Percentiles rank a stretch among this genome's conserved stretches.
Conservation (phyloP, 64 coral and sea anemone genomes). For the Montipora cactus region DNA sequence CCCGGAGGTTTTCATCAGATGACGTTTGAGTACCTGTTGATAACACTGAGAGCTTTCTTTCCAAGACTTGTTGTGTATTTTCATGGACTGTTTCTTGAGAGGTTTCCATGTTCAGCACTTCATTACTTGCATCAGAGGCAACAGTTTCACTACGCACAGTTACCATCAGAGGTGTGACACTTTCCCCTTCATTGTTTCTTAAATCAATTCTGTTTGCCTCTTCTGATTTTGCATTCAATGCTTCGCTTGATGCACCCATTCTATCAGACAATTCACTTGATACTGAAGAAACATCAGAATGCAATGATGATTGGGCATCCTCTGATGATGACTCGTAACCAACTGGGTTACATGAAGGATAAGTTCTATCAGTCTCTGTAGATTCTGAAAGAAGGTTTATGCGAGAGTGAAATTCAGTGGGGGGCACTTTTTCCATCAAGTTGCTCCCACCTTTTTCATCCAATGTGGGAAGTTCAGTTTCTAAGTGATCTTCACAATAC, state of each 20-base stretch:
- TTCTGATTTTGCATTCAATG: not conserved
- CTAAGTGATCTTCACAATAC: not conserved
- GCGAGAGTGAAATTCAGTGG: not conserved
- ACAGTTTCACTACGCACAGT: not conserved
- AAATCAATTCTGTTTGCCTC: not conserved
- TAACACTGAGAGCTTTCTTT: not conserved
- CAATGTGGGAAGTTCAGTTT: not conserved
- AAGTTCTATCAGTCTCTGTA: not conserved
- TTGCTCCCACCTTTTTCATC: not conserved
- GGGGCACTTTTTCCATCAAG: not conserved
- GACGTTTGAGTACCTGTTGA: slow-evolving; percentile 52
- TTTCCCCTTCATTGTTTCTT: not conserved
- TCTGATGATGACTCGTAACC: slow-evolving; percentile 13
- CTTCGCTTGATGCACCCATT: not conserved
- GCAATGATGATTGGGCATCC: slow-evolving; percentile 54
- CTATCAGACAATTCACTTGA: slow-evolving; percentile 55
- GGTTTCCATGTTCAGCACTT: not conserved
- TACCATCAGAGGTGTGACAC: not conserved
- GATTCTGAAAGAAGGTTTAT: not conserved
- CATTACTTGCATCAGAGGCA: not conserved
- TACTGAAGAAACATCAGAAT: slow-evolving; percentile 27
- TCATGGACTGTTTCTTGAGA: not conserved
- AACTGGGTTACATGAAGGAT: not conserved
- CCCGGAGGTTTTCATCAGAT: not conserved
- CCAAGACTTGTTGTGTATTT: not conserved